These are phyloP conservation scores for Nomada fabriciana DNA, from an alignment of 2,888 invertebrate genomes.

Conservation along the genomic window DNA sequence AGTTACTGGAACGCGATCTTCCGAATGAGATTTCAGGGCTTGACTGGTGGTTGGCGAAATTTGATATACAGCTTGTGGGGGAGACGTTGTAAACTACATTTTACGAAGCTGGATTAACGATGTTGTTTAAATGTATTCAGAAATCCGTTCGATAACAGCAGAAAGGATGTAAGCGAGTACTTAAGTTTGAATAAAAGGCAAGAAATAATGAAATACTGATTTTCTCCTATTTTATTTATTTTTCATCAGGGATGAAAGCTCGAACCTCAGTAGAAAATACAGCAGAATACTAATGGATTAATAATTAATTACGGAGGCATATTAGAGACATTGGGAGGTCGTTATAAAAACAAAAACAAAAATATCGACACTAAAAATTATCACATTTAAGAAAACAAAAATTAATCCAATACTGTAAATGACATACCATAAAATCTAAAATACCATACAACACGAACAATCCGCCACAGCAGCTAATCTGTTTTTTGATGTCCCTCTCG, in stretches of 20 bases:
- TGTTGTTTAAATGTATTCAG: neutral
- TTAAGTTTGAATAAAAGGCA: neutral
- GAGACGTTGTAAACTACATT: neutral
- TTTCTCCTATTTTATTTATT: too few species aligned
- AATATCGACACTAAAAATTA: too few species aligned
- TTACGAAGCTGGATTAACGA: neutral
- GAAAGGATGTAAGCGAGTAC: too few species aligned
- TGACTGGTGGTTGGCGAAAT: neutral
- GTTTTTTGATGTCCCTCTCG: neutral
- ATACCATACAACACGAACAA: neutral
- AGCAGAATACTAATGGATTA: too few species aligned
- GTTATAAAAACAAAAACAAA: too few species aligned
- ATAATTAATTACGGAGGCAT: too few species aligned
- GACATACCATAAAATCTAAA: neutral
- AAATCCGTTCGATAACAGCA: neutral
- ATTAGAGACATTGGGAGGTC: too few species aligned
- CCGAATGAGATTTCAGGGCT: neutral
- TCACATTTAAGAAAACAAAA: too few species aligned
- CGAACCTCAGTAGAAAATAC: too few species aligned
- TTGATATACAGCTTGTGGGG: neutral
- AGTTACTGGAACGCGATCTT: conserved; percentile 4
- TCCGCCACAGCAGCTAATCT: neutral
- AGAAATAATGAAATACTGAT: neutral
- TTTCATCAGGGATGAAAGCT: too few species aligned
- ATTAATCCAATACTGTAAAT: too few species aligned